Base-by-base conservation (phyloP, 2,888 invertebrate genomes). In the Physocephala rufipes region DNA sequence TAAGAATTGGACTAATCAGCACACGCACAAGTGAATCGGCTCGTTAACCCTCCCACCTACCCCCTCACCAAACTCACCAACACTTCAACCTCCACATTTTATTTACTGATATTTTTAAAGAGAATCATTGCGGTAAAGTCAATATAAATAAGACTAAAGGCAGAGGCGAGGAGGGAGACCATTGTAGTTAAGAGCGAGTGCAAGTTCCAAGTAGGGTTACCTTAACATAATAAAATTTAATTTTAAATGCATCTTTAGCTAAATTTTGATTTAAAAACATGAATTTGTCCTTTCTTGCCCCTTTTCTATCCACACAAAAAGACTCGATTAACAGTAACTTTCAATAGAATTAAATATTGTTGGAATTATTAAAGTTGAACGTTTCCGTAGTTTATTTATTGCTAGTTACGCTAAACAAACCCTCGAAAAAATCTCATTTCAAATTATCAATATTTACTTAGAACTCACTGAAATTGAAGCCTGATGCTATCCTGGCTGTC, bases 401-500 rank as follows among this genome's bases (percentile, higher is more conserved):
- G 67, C 59, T 67, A 67, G 67, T 47, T 45, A 59, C 45, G 49
- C 59, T 58, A 13, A 49, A 67, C 21, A 21, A 47, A 55, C 67
- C 45, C 58, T 55, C 58, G 16, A 45, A 67, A 55, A 43, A 63
- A 63, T 63, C 63, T 63, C 43, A 63, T 63, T 63, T 63, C 45
- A 63, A 47, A 63, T 45, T 15, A 47, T 63, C 63, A 63, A 63
- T 63, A 63, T 63, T 63, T 63, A 45, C 63, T 36, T 36, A 36
- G 43, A 68, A 62, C 62, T 62, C 30, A 62, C 68, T 68, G 73
- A 72, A 74, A 75, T 74, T 74, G 75, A 75, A 73, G 76, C 74
- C 61, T 45, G 59, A 28, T n/a, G 59, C 64, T 76, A 76, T 68
- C 9, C 5, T 9, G 4, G 36, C 36, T 36, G 4, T 36, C 36